A percentile compares a stretch with the other conserved stretches of the same genome.
Evolutionary conservation across 2,113 vertebrate genomes (phyloP).

Genomic region (Enhydra lutris): DNA sequence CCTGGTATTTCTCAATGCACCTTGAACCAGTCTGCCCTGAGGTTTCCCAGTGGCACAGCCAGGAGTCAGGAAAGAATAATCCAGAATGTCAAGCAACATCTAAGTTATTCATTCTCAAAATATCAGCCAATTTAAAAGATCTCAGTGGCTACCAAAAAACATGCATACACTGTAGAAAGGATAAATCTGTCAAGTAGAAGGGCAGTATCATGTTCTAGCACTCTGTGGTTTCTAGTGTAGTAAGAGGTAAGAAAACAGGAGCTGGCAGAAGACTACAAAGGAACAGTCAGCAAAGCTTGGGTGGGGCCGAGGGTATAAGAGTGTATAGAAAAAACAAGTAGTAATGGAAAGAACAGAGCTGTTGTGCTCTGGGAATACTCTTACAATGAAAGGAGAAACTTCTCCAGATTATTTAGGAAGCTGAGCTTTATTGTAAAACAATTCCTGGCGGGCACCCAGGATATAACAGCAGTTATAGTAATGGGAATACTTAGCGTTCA

Average conservation of each 20-base stretch:
- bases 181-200: neutral
- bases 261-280: slow-evolving; percentile 41
- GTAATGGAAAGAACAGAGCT: slow-evolving; percentile 50
- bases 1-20: slow-evolving; percentile 42
- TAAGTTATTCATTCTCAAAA: slow-evolving; percentile 45
- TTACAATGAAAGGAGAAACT: slow-evolving; percentile 51
- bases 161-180: neutral
- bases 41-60: slow-evolving; percentile 42
- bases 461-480: neutral
- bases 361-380: slow-evolving; percentile 46
- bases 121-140: slow-evolving; percentile 42
- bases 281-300: slow-evolving; percentile 52
- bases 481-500: neutral
- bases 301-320: slow-evolving; percentile 50
- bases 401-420: slow-evolving; percentile 53
- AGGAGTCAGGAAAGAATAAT: slow-evolving; percentile 37
- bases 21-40: slow-evolving; percentile 31
- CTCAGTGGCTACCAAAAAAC: neutral
- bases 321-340: slow-evolving; percentile 14
- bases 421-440: slow-evolving; percentile 53
- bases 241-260: slow-evolving; percentile 13
- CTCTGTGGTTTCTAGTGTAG: slow-evolving; percentile 8
- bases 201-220: slow-evolving; percentile 7
- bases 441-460: slow-evolving; percentile 58
- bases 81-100: slow-evolving; percentile 31